Evolutionary conservation across 2,888 invertebrate species (phyloP).

Genomic region (Leptopilina drosophilae): DNA sequence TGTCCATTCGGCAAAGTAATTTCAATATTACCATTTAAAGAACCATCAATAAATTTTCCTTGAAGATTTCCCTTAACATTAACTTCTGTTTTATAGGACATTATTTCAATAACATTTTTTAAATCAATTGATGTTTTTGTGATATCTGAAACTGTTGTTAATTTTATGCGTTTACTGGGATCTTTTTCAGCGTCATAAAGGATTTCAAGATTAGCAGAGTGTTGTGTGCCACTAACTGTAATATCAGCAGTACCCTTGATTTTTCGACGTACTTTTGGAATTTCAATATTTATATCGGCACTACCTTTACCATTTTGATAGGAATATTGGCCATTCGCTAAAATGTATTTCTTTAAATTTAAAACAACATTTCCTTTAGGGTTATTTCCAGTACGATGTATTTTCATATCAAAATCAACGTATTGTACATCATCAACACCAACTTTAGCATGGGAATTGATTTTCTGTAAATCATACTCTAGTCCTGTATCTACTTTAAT

Average conservation of each 20-base stretch:
- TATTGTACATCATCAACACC: slow-evolving; percentile 77
- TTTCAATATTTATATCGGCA: slow-evolving; percentile 79
- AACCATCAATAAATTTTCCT: slow-evolving; percentile 76
- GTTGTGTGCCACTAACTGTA: slow-evolving; percentile 80
- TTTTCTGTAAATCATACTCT: slow-evolving; percentile 75
- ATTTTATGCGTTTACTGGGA: slow-evolving; percentile 82
- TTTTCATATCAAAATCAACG: slow-evolving; percentile 80
- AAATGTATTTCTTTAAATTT: slow-evolving; percentile 80
- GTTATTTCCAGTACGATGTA: slow-evolving; percentile 73
- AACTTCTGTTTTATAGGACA: slow-evolving; percentile 77
- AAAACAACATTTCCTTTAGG: slow-evolving; percentile 80
- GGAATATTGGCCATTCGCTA: slow-evolving; percentile 82
- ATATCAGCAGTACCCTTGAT: slow-evolving; percentile 79
- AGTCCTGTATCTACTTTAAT: slow-evolving; percentile 78
- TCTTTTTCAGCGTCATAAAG: slow-evolving; percentile 85
- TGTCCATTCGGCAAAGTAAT: slow-evolving; percentile 78
- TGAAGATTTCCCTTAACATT: slow-evolving; percentile 77
- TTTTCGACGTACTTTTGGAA: slow-evolving; percentile 78
- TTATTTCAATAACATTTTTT: slow-evolving; percentile 79
- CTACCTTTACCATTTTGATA: slow-evolving; percentile 83
- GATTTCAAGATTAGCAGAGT: slow-evolving; percentile 81
- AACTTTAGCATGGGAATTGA: slow-evolving; percentile 80
- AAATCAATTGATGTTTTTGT: slow-evolving; percentile 80
- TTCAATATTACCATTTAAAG: slow-evolving; percentile 77
- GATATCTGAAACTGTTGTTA: slow-evolving; percentile 82